These are phyloP conservation scores for Agonopterix alstromeriana DNA, from an alignment of 2,888 invertebrate genomes.

Conservation along the genomic window DNA sequence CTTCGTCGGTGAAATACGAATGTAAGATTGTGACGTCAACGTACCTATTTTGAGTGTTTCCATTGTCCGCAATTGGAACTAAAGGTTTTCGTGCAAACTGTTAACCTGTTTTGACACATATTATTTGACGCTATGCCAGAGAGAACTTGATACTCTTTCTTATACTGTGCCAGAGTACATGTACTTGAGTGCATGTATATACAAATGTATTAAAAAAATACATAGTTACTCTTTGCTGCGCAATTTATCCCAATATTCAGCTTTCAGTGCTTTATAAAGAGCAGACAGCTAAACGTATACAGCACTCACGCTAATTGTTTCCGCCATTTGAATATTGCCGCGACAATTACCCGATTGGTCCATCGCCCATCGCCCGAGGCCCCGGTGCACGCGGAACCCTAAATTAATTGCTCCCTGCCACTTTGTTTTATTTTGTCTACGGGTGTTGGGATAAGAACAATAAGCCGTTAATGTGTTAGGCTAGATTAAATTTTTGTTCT, in stretches of 20 bases:
- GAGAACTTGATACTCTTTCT: too few species aligned
- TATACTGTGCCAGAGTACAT: too few species aligned
- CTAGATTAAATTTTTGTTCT: neutral
- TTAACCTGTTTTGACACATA: too few species aligned
- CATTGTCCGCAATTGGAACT: too few species aligned
- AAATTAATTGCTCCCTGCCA: constrained; percentile 67
- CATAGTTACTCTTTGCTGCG: neutral
- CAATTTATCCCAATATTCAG: neutral
- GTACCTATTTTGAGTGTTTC: too few species aligned
- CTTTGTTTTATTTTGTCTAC: constrained; percentile 50
- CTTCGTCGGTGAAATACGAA: too few species aligned
- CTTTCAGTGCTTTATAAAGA: constrained; percentile 6
- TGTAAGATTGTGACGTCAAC: too few species aligned
- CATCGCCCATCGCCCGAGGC: constrained; percentile 46
- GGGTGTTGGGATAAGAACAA: constrained; percentile 9
- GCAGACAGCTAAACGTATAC: constrained; percentile 37
- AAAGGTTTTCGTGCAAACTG: too few species aligned
- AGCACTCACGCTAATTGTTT: constrained; percentile 75
- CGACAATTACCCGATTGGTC: constrained; percentile 74
- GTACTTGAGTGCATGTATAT: too few species aligned
- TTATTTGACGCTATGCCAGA: too few species aligned
- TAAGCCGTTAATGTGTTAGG: constrained; percentile 6
- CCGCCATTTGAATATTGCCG: constrained; percentile 76
- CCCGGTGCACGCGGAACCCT: constrained; percentile 43
- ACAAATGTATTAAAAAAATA: too few species aligned